These are phyloP conservation scores for Drosophila mayaguana DNA, from an alignment of 2,888 invertebrate genomes.

Conservation along the genomic window DNA sequence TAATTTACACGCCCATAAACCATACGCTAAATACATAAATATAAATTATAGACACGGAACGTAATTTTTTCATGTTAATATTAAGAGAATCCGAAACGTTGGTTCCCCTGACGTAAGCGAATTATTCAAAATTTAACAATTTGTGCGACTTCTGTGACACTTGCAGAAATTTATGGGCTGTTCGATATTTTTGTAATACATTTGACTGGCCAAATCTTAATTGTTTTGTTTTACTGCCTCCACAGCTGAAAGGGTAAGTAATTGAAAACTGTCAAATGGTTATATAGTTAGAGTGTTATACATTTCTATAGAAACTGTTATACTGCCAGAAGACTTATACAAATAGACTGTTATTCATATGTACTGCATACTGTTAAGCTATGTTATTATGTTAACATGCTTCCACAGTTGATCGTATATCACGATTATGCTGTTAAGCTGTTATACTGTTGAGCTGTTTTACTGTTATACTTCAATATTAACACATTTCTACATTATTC, in stretches of 20 bases:
- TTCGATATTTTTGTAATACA: background rate
- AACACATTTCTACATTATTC: background rate
- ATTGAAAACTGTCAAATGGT: background rate
- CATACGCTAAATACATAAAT: conserved; percentile 1
- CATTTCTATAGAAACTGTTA: background rate
- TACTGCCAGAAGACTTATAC: background rate
- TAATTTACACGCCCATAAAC: conserved; percentile 27
- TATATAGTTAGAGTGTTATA: background rate
- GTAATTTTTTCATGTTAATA: conserved; percentile 2
- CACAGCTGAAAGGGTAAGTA: background rate
- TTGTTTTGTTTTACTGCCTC: background rate
- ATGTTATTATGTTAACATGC: too few relatives aligned
- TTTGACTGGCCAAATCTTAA: background rate
- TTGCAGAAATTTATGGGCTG: background rate
- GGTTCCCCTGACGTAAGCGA: conserved; percentile 49
- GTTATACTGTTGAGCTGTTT: background rate
- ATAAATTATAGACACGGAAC: background rate
- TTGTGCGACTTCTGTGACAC: conserved; percentile 1
- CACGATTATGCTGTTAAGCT: too few relatives aligned
- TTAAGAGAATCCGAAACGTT: conserved; percentile 11
- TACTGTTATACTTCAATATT: too few relatives aligned
- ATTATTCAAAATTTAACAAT: conserved; percentile 23
- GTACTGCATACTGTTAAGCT: too few relatives aligned
- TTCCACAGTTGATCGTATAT: too few relatives aligned
- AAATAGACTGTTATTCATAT: background rate